Evolutionary conservation across 2,888 invertebrate genomes (phyloP), one percentile per base, ranked within the genome.

Genomic region (Diarsia rubi): DNA sequence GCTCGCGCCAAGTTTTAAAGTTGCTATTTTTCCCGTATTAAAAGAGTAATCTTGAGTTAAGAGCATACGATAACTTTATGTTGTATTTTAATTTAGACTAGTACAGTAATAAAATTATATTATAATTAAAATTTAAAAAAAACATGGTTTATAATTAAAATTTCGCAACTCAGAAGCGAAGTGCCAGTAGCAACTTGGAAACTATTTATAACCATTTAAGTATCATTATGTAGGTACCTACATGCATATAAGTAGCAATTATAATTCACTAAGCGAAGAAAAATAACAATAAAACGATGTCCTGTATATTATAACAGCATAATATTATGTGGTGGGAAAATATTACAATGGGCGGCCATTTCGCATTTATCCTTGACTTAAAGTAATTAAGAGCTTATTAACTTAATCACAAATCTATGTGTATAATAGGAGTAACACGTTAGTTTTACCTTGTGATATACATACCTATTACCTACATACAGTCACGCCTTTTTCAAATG

Each of bases 261-360:
- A 77, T 71, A 73, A 74, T 63, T 81, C 62, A 73, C 64, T 81
- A 64, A 79, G 57, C 65, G 62, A 69, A 37, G 69, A 80, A 64
- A 84, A 82, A 76, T 71, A 77, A 78, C 78, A 82, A 84, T 79
- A 81, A 77, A 73, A 78, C 68, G 67, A 76, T 85, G 83, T 83
- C 78, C 78, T 83, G 83, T 70, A 73, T 75, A 81, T 79, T 77
- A 73, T 74, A 80, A 66, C 62, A 82, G 70, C 68, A 24, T 73
- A 73, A 57, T 74, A 78, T 67, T 75, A 78, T n/a, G 37, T 54
- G 69, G 87, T 87, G 86, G 67, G 86, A 86, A 85, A 75, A 63
- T 44, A 73, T 57, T 63, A 86, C 87, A 87, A 86, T 86, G 62
- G 78, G 3, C 47, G 37, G 73, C 73, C 79, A 76, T 70, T 71